phyloP scores from a whole-genome alignment of 2,888 invertebrate species.

The Archips xylosteana region DNA sequence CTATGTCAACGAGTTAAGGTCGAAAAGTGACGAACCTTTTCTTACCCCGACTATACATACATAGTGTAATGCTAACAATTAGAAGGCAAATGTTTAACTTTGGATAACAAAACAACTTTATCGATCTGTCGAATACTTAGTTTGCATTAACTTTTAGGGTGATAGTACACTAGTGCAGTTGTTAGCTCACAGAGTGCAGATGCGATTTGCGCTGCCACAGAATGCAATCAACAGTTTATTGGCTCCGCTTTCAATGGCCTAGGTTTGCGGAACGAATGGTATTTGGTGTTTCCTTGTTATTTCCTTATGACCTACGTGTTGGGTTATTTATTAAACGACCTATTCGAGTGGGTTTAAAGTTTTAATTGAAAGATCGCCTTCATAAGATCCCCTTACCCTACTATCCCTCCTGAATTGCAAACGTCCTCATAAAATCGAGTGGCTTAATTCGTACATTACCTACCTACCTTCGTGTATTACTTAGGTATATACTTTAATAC shows the following conservation, averaged over 20 bases:
- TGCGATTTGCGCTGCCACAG: conserved; percentile 39
- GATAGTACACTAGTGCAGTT: neutral
- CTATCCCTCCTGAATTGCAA: neutral
- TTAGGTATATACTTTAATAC: neutral
- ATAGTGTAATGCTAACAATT: no score
- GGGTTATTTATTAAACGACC: conserved; percentile 12
- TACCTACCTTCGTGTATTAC: no score
- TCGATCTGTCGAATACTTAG: conserved; percentile 1
- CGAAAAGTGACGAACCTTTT: no score
- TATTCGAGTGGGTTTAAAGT: neutral
- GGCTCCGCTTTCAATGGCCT: conserved; percentile 42
- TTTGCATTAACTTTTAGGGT: neutral
- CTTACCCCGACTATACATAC: no score
- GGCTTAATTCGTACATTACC: neutral
- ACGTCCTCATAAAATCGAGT: neutral
- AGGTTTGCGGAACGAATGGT: conserved; percentile 37
- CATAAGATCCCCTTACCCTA: neutral
- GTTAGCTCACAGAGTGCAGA: conserved; percentile 15
- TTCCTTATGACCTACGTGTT: conserved; percentile 4
- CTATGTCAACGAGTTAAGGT: no score
- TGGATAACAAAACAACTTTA: neutral
- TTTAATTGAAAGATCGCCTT: neutral
- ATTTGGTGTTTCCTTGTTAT: conserved; percentile 13
- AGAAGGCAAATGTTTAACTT: neutral
- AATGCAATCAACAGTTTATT: conserved; percentile 48